Evolutionary conservation across 1,140 invertebrate genomes (phyloP), one percentile per base, ranked within the genome.

Genomic region (Drosophila lowei): DNA sequence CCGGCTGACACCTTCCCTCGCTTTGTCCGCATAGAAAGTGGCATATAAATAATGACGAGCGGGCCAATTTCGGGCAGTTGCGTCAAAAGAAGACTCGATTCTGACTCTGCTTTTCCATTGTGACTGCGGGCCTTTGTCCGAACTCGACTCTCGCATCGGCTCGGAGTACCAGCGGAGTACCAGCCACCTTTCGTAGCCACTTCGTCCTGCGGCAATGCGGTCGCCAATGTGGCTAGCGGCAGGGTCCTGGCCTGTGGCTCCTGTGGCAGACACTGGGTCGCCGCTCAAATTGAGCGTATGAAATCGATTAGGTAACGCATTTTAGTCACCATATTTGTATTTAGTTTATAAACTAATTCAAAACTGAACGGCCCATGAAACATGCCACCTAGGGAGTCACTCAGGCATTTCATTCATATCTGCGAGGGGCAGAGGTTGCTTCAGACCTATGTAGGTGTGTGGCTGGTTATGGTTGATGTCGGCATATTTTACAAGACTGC

Each of bases 21-120:
- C 65, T 23, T 55, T 47, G 41, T 38, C 55, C 76, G 71, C 79
- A 88, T 83, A 72, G 84, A 88, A 88, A 76, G 78, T 79, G 74
- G 57, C 76, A 72, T 72, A 88, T 88, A 80, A 88, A 88, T 88
- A 88, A 88, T 88, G 83, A 88, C 86, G 77, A 73, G 83, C 71
- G 75, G 88, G 83, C 75, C 83, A 88, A 88, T 88, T 85, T 81
- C 63, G 78, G 65, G 74, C 66, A 76, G 83, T 88, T 88, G 84
- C 83, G 78, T 88, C 78, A 79, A 88, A 73, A 52, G 75, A 18
- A 38, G 75, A 57, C 57, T 72, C 67, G 74, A 68, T 46, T 44
- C 30, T 34, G 50, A 55, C 56, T 28, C 63, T 47, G 23, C 16
- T 54, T 25, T 64, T 58, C 63, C 61, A 65, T 88, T 88, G 55